Evolutionary conservation across 1,140 invertebrate species (phyloP), one percentile per base, ranked within the genome.

Genomic region (Parapsyche elsis): DNA sequence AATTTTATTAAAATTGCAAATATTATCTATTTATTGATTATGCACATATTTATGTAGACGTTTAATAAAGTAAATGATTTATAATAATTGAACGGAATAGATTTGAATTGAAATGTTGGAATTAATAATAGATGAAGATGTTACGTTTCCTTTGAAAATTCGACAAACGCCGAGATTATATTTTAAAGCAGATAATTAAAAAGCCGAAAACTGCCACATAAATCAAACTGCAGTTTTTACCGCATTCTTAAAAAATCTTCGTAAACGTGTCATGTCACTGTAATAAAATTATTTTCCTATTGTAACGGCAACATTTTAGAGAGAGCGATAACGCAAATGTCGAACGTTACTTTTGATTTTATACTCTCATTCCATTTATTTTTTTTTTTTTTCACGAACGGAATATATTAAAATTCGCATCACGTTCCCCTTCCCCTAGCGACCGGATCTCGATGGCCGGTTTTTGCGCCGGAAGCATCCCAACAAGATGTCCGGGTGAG

Each of bases 161-260:
- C 19, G 57, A 61, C 57, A 61, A 61, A 61, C 57, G 57, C 57
- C 57, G 57, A 9, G 7, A 16, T 53, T 12, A 38, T 7, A 61
- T 21, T 19, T 61, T 61, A 38, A 61, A 61, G 21, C 16, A 61
- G 57, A 61, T 61, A 61, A 61, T 61, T 61, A 61, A 61, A 61
- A 61, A 19, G 57, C 16, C 16, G 19, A 21, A 61, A 61, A 19
- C 16, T 16, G 57, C 16, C 16, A 21, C 57, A 61, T 61, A 61
- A 61, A 61, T 61, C 57, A 61, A 61, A 61, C 57, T 38, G 30
- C 30, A 38, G 1, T 4, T 38, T 38, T 38, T 38, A 4, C 30
- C 1, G 30, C n/a, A 7, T 38, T 38, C 30, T 38, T 38, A 38
- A 38, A n/a, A n/a, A 38, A 38, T 7, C 30, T 38, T 7, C 30